phyloP scores from a whole-genome alignment of 2,797 vertebrate genomes.

The Xyrichtys novacula region DNA sequence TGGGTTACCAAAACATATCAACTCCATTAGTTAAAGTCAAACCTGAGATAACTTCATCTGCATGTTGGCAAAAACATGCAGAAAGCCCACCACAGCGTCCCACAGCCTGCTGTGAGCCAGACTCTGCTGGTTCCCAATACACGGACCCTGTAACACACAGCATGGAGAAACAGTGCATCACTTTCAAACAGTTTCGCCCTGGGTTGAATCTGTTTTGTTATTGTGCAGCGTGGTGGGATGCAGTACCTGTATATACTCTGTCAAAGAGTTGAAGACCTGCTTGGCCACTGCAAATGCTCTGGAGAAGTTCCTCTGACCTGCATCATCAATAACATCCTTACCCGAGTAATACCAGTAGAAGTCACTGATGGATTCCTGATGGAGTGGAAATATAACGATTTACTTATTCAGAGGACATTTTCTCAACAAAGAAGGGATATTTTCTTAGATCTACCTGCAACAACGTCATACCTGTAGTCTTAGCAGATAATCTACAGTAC shows the following conservation, averaged over 20 bases:
- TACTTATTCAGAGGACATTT: neutral
- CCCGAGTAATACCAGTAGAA: conserved; percentile 99
- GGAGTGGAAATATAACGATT: conserved; percentile 23
- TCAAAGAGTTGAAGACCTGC: conserved; percentile 99
- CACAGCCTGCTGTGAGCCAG: conserved; percentile 97
- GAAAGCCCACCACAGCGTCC: conserved; percentile 98
- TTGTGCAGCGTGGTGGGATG: neutral
- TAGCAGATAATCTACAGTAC: conserved; percentile 97
- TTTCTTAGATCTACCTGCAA: neutral
- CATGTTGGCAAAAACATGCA: conserved; percentile 99
- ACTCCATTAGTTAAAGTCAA: neutral
- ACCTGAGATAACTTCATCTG: conserved; percentile 99
- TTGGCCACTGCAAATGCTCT: conserved; percentile 96
- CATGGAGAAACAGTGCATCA: neutral
- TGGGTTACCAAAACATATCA: neutral
- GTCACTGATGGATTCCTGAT: conserved; percentile 98
- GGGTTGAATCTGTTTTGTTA: neutral
- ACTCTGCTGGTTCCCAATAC: conserved; percentile 97
- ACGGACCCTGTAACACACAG: conserved; percentile 88
- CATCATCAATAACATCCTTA: conserved; percentile 96
- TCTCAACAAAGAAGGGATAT: neutral
- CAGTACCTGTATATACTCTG: conserved; percentile 98
- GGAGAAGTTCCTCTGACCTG: conserved; percentile 98
- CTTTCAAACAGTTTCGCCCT: neutral
- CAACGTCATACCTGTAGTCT: conserved; percentile 90